Evolutionary conservation across 1,140 invertebrate genomes (phyloP).

Genomic region (Drosophila kikkawai): DNA sequence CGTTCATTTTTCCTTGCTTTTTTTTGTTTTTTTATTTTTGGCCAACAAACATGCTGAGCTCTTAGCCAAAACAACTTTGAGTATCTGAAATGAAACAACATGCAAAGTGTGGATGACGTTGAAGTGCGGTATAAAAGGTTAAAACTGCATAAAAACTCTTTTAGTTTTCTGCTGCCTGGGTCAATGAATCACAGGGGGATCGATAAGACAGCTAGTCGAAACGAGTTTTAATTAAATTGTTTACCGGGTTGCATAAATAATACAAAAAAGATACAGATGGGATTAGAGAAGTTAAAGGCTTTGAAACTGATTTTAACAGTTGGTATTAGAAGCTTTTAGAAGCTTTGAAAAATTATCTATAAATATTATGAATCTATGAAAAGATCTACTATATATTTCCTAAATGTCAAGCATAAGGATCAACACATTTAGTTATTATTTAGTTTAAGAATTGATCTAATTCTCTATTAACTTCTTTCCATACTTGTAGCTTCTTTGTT

Average conservation of each 20-base stretch:
- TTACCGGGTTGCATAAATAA: conserved; percentile 16
- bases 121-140: conserved; percentile 37
- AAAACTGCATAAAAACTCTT: conserved; percentile 41
- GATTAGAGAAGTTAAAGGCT: background rate
- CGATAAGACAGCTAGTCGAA: conserved; percentile 7
- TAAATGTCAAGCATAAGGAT: too few species aligned
- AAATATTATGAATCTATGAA: background rate
- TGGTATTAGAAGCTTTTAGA: background rate
- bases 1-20: conserved; percentile 1
- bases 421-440: background rate
- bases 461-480: background rate
- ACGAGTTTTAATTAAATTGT: conserved; percentile 20
- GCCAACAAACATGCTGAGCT: conserved; percentile 64
- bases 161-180: conserved; percentile 5
- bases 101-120: conserved; percentile 52
- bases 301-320: background rate
- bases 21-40: conserved; percentile 14
- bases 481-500: too few species aligned
- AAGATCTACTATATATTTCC: too few species aligned
- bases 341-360: too few species aligned
- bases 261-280: background rate
- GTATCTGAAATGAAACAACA: conserved; percentile 47
- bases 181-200: conserved; percentile 33
- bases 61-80: conserved; percentile 57
- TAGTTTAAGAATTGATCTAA: background rate